Base-by-base conservation (phyloP, 2,113 vertebrate species). In the Proteles cristata region DNA sequence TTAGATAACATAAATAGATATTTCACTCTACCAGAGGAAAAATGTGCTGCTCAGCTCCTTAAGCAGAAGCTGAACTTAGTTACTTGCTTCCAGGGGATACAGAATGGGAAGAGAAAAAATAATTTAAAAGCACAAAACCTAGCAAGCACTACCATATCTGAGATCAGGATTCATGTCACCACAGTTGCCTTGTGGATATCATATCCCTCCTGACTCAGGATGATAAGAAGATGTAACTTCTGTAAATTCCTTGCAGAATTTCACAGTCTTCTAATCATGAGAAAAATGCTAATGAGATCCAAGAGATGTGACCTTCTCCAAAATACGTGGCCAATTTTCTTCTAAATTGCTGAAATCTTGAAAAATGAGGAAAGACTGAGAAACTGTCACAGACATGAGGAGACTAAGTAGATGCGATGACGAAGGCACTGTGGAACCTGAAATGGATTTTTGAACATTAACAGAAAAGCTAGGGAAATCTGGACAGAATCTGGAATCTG, bases 201-300 rank as follows among this genome's bases (percentile, higher is more conserved):
- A 17, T 3, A 21, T 7, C 7, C 3, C 61, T 48, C 17, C 11
- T 4, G 11, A 45, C 12, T 23, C 11, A 4, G 9, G 9, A 26
- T 48, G 61, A 77, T 28, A 9, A 63, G 21, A 45, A 26, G 33
- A 50, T 33, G 80, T 88, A 12, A 61, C 2, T 21, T 79, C 2
- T 35, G 14, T 48, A 2, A 23, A 48, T 48, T 48, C 39, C 25
- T 61, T 35, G 23, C 31, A 1, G 50, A 58, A 76, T 35, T 85
- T 14, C 31, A 33, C 39, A 31, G 0, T 11, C 8, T 17, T 61
- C 21, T 66, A 43, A 25, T 61, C 50, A 58, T 58, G 33, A 71
- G 26, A 39, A 83, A 69, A 63, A 86, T 39, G 9, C 86, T 55
- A 28, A 45, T 23, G 23, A 76, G 84, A 11, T 28, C 1, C 33